Evolutionary conservation across 2,113 vertebrate species (phyloP).

Genomic region (Scophthalmus maximus): DNA sequence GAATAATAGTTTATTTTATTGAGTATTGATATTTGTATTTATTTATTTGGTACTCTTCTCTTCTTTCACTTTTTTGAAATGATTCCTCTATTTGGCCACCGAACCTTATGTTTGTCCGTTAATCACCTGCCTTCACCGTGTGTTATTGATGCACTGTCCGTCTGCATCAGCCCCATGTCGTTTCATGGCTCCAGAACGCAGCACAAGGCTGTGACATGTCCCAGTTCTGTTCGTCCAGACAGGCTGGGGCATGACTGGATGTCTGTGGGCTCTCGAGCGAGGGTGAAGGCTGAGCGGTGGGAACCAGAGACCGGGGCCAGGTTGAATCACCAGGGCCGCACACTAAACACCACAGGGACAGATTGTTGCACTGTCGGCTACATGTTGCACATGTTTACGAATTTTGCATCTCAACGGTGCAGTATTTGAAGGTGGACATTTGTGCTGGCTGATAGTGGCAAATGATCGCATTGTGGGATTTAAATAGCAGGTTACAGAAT

Average conservation of each 20-base stretch:
- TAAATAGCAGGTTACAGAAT: neutral
- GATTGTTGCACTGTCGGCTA: slow-evolving; percentile 57
- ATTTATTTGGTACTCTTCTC: neutral
- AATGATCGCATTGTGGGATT: neutral
- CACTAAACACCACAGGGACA: slow-evolving; percentile 42
- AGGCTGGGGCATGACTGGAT: neutral
- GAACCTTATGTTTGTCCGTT: neutral
- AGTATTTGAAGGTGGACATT: slow-evolving; percentile 20
- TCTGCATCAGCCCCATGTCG: slow-evolving; percentile 28
- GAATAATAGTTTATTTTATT: too few relatives aligned
- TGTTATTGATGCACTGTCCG: slow-evolving; percentile 12
- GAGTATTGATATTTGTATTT: neutral
- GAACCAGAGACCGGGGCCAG: slow-evolving; percentile 34
- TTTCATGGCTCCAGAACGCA: slow-evolving; percentile 24
- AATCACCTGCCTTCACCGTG: slow-evolving; percentile 2
- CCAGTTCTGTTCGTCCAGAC: slow-evolving; percentile 46
- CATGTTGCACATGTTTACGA: slow-evolving; percentile 30
- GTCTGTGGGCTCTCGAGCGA: slow-evolving; percentile 10
- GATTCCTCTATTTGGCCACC: neutral
- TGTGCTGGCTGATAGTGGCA: neutral
- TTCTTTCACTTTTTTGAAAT: neutral
- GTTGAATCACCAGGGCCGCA: slow-evolving; percentile 25
- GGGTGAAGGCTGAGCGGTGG: slow-evolving; percentile 37
- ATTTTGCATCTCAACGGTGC: slow-evolving; percentile 10
- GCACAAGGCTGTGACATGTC: slow-evolving; percentile 32